A percentile compares a stretch with the other conserved stretches of the same genome.
These are phyloP conservation scores for Argya squamiceps DNA, from an alignment of 2,797 vertebrate genomes.

Conservation along the genomic window DNA sequence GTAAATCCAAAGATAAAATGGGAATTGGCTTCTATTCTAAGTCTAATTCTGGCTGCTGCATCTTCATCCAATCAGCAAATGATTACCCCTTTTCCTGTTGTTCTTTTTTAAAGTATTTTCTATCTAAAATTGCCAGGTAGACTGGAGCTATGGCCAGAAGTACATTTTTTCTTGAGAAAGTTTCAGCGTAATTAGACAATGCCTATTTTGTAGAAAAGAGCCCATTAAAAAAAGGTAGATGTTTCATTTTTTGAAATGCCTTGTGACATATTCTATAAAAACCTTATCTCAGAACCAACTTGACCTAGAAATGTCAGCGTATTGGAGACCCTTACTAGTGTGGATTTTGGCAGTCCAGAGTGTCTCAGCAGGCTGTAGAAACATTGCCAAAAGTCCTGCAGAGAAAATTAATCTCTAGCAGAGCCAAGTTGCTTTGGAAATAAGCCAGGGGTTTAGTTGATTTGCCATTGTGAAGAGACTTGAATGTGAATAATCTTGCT, in stretches of 20 bases:
- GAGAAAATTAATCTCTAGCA: constrained; percentile 37
- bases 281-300: not conserved
- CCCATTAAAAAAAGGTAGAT: not conserved
- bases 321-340: not conserved
- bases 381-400: not conserved
- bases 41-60: not conserved
- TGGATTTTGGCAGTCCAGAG: constrained; percentile 5
- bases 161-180: not conserved
- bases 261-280: not conserved
- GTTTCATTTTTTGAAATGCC: not conserved
- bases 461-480: not conserved
- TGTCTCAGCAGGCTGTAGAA: not conserved
- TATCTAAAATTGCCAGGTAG: not conserved
- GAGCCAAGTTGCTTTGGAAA: not conserved
- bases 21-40: not conserved
- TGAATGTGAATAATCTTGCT: not conserved
- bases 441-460: not conserved
- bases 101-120: not conserved
- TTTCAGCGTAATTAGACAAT: not conserved
- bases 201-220: not conserved
- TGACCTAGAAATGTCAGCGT: constrained; percentile 28
- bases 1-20: not conserved
- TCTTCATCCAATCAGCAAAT: not conserved
- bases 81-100: not conserved
- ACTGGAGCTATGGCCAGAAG: not conserved